phyloP scores from a whole-genome alignment of 2,888 invertebrate species.

The Eubasilissa splendida region DNA sequence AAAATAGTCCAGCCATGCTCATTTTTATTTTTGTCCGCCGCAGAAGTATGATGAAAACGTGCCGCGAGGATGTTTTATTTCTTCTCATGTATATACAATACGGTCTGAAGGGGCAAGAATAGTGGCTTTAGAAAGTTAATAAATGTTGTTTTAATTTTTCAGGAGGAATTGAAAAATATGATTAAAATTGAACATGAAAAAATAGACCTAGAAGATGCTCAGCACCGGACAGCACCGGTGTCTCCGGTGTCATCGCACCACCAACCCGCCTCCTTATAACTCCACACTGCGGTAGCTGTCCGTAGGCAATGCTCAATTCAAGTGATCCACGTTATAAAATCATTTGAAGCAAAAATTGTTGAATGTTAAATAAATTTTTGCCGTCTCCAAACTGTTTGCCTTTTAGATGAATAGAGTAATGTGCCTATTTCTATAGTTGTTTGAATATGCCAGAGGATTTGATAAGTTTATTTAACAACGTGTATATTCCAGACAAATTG shows the following conservation, averaged over 20 bases:
- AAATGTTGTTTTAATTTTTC: slow-evolving; percentile 56
- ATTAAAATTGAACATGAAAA: slow-evolving; percentile 73
- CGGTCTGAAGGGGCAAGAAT: too few relatives aligned
- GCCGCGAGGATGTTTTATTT: too few relatives aligned
- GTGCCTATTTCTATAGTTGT: slow-evolving; percentile 27
- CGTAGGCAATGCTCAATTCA: slow-evolving; percentile 28
- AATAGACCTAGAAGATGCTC: slow-evolving; percentile 65
- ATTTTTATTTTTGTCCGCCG: too few relatives aligned
- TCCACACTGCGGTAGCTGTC: neutral
- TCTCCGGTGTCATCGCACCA: slow-evolving; percentile 13
- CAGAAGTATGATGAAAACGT: too few relatives aligned
- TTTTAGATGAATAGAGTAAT: slow-evolving; percentile 15
- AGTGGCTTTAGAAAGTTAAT: neutral
- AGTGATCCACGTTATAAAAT: neutral
- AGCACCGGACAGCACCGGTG: slow-evolving; percentile 59
- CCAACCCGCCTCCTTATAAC: slow-evolving; percentile 41
- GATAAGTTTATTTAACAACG: slow-evolving; percentile 4
- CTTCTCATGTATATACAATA: too few relatives aligned
- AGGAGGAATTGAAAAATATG: slow-evolving; percentile 77
- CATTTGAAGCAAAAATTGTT: too few relatives aligned
- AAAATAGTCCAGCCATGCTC: too few relatives aligned
- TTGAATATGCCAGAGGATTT: slow-evolving; percentile 37
- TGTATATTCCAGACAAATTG: neutral
- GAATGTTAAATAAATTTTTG: neutral
- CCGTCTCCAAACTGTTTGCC: slow-evolving; percentile 25